These are phyloP conservation scores for Polypedilum vanderplanki DNA, from an alignment of 1,140 invertebrate species.

Conservation along the genomic window DNA sequence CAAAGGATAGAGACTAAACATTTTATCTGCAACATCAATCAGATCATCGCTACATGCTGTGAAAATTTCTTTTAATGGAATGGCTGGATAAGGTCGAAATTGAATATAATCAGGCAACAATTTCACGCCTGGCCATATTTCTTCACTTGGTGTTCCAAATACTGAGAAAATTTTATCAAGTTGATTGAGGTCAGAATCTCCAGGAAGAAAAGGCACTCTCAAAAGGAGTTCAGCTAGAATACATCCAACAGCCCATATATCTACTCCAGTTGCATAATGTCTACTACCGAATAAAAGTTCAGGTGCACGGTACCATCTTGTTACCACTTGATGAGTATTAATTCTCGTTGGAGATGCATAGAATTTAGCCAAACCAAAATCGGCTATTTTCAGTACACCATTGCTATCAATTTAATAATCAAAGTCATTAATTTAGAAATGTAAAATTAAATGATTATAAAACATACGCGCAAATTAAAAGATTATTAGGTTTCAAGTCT, in stretches of 20 bases:
- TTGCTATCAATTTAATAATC: conserved; percentile 65
- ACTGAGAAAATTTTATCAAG: conserved; percentile 90
- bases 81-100: conserved; percentile 80
- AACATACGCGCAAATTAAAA: conserved; percentile 48
- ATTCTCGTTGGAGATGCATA: conserved; percentile 93
- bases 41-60: conserved; percentile 91
- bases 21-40: conserved; percentile 69
- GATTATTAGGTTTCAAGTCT: conserved; percentile 96
- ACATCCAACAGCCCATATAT: conserved; percentile 98
- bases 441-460: too few relatives aligned
- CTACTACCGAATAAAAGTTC: conserved; percentile 93
- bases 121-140: conserved; percentile 85
- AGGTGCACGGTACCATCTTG: conserved; percentile 86
- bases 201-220: conserved; percentile 87
- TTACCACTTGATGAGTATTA: conserved; percentile 98
- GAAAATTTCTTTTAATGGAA: conserved; percentile 85
- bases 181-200: conserved; percentile 95
- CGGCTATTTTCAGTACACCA: conserved; percentile 92
- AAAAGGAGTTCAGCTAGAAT: conserved; percentile 93
- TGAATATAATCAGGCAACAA: conserved; percentile 85
- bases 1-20: conserved; percentile 80
- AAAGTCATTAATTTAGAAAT: too few relatives aligned
- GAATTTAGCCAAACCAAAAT: conserved; percentile 97
- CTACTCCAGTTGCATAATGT: conserved; percentile 86
- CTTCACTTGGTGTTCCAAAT: conserved; percentile 83